Evolutionary conservation across 2,888 invertebrate species (phyloP), one percentile per base, ranked within the genome.

Genomic region (Chrysolina americana): DNA sequence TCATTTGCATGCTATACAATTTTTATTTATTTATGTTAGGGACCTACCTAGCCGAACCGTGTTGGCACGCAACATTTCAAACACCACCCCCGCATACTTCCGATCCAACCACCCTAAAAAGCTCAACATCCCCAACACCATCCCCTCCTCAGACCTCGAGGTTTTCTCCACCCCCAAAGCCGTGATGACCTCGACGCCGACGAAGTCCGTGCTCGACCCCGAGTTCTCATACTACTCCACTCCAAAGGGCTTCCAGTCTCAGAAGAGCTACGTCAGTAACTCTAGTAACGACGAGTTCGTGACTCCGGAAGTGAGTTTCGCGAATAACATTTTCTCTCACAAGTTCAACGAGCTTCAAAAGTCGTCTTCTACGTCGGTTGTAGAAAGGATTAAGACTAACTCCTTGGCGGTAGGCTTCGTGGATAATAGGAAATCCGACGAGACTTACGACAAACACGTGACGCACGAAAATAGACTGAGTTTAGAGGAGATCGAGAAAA

Each of bases 21-120:
- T 83, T 84, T 86, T 87, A 88, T 78, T 86, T 89, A 86, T 89
- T 88, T 88, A 88, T 89, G 84, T 89, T 73, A 91, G 91, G 91
- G 90, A 90, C 84, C 90, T 90, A 82, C 91, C 90, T 82, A 91
- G 90, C 84, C 91, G 91, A 90, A 90, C 91, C 85, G 89, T 90
- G 83, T 90, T 91, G 90, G 86, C 89, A 77, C 80, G 81, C 77
- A 75, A 81, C 63, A 65, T 73, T 65, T 66, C 75, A 65, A 82
- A 79, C 59, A 64, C 75, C 72, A 66, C 70, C 80, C 81, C 64
- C 66, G 81, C 82, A 71, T 81, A 83, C 68, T 79, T 80, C 65
- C 80, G 84, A 70, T 81, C 83, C 63, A 81, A 83, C 73, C 80
- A 81, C 81, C 83, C 86, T 77, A 80, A 84, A 78, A 82, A 85